Evolutionary conservation across 2,888 invertebrate species (phyloP).

Genomic region (Cenopis cana): DNA sequence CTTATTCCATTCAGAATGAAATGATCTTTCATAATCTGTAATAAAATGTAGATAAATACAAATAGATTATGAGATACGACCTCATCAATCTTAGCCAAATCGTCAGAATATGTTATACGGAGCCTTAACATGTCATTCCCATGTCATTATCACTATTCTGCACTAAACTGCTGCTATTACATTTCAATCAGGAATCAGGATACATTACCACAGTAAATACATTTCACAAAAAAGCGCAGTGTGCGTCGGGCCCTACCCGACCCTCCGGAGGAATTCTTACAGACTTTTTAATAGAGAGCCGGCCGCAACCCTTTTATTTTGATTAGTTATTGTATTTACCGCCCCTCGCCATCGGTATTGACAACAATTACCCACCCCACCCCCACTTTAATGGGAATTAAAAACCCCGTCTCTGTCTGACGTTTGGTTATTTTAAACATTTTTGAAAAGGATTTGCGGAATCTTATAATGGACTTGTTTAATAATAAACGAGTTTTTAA

Average conservation of each 20-base stretch:
- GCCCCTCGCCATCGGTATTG: conserved; percentile 51
- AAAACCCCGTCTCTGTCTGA: conserved; percentile 65
- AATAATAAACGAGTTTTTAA: conserved; percentile 44
- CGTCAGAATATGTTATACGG: no score
- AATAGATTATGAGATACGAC: no score
- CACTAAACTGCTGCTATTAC: no score
- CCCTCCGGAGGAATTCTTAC: conserved; percentile 75
- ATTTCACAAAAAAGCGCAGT: conserved; percentile 46
- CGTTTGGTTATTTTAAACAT: conserved; percentile 54
- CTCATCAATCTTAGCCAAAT: no score
- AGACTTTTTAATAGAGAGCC: conserved; percentile 81
- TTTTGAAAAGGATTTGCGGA: conserved; percentile 54
- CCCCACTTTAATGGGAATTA: conserved; percentile 69
- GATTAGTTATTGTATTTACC: conserved; percentile 83
- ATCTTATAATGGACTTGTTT: conserved; percentile 43
- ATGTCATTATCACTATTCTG: no score
- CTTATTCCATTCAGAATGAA: no score
- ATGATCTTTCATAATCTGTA: no score
- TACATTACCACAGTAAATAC: neutral
- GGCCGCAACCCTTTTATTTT: conserved; percentile 82
- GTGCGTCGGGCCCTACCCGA: conserved; percentile 55
- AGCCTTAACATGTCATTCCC: no score
- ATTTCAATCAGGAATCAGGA: no score
- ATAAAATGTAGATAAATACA: no score
- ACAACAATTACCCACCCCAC: conserved; percentile 52